Evolutionary conservation across 2,888 invertebrate genomes (phyloP).

Genomic region (Disparrhopalites patrizii): DNA sequence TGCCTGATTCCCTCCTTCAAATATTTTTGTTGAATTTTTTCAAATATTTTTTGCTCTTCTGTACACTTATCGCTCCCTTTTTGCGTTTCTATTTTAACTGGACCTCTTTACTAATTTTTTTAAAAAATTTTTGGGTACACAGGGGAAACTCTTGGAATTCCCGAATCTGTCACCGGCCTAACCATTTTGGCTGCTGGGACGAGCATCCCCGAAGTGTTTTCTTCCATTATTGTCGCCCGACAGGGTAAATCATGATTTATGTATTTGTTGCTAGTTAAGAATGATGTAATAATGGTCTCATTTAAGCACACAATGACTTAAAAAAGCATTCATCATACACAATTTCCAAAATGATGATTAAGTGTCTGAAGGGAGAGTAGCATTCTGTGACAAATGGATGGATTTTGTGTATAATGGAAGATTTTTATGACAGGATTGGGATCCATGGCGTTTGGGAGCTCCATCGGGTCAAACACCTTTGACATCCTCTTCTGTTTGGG

Average conservation of each 20-base stretch:
- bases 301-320: too few relatives aligned
- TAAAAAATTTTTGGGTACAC: constrained; percentile 50
- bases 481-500: constrained; percentile 83
- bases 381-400: too few relatives aligned
- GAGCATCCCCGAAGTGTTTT: constrained; percentile 89
- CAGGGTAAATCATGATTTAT: too few relatives aligned
- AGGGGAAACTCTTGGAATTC: constrained; percentile 85
- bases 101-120: neutral
- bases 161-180: constrained; percentile 91
- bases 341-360: too few relatives aligned
- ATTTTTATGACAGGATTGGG: constrained; percentile 68
- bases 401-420: too few relatives aligned
- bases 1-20: constrained; percentile 31
- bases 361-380: too few relatives aligned
- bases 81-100: neutral
- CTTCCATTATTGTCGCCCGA: constrained; percentile 87
- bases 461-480: constrained; percentile 85
- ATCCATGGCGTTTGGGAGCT: constrained; percentile 86
- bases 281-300: neutral
- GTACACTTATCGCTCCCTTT: neutral
- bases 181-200: constrained; percentile 91
- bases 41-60: too few relatives aligned
- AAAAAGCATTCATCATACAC: too few relatives aligned
- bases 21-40: too few relatives aligned
- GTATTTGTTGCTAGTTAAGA: too few relatives aligned